These are phyloP conservation scores for Hypselothyrea guttata DNA, from an alignment of 2,888 invertebrate genomes.

Conservation along the genomic window DNA sequence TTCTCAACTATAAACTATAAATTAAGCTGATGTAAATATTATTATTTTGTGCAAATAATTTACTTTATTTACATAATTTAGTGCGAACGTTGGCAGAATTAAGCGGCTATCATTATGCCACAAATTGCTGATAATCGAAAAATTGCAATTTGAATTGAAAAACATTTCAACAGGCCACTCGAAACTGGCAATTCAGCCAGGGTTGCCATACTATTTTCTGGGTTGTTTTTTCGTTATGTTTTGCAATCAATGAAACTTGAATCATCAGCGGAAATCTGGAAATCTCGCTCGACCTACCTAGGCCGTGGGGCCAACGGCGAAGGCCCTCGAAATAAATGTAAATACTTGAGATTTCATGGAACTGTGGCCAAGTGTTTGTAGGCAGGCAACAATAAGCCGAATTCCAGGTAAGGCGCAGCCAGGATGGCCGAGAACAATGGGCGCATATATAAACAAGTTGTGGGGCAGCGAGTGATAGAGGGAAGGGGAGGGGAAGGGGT, in stretches of 20 bases:
- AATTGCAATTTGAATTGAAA: constrained; percentile 1
- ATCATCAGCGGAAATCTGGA: constrained; percentile 23
- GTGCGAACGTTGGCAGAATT: too few species aligned
- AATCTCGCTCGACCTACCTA: constrained; percentile 6
- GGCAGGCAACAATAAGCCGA: constrained; percentile 45
- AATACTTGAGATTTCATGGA: constrained; percentile 69
- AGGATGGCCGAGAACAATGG: constrained; percentile 56
- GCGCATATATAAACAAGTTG: constrained; percentile 35
- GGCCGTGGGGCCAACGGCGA: background rate
- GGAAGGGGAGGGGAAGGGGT: background rate
- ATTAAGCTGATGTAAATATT: too few species aligned
- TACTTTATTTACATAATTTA: too few species aligned
- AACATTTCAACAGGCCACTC: too few species aligned
- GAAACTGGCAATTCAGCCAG: too few species aligned
- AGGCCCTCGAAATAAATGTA: constrained; percentile 58
- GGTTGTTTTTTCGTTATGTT: constrained; percentile 46
- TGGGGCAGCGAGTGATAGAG: background rate
- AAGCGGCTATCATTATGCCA: too few species aligned
- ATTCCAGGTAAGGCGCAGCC: constrained; percentile 59
- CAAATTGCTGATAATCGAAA: too few species aligned
- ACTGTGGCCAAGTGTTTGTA: constrained; percentile 42
- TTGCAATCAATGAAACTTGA: constrained; percentile 53
- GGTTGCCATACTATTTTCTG: too few species aligned
- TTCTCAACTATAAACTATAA: too few species aligned
- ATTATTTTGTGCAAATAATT: too few species aligned